Percentiles rank a stretch among this genome's conserved stretches.
Evolutionary conservation across 2,113 vertebrate genomes (phyloP).

Genomic region (Eulemur macaco): DNA sequence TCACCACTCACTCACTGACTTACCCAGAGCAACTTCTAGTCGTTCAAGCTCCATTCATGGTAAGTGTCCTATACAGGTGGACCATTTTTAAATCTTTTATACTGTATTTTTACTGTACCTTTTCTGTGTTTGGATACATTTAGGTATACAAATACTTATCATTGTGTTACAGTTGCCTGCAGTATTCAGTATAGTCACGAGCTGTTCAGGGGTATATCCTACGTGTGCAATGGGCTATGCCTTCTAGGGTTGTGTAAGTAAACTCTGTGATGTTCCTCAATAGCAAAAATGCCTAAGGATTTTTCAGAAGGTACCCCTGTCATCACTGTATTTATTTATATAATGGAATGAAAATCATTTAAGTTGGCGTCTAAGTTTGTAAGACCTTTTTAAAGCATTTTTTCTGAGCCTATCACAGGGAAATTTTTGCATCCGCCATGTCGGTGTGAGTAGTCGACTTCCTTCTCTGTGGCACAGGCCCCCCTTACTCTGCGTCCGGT

Average conservation of each 20-base stretch:
- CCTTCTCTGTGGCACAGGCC: not conserved
- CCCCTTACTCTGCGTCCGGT: not conserved
- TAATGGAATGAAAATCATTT: not conserved
- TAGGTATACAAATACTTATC: not conserved
- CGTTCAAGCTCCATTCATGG: not conserved
- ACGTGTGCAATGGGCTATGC: not conserved
- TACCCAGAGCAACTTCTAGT: not conserved
- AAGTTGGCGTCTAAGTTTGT: not conserved
- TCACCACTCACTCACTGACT: not conserved
- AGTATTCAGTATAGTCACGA: not conserved
- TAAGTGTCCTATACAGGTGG: not conserved
- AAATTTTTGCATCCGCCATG: not conserved
- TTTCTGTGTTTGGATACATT: not conserved
- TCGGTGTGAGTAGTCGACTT: not conserved
- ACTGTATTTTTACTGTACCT: not conserved
- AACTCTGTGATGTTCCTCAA: not conserved
- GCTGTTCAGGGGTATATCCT: not conserved
- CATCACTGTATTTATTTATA: not conserved
- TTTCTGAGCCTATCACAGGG: not conserved
- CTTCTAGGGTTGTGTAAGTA: not conserved
- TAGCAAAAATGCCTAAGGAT: not conserved
- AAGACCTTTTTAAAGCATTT: not conserved
- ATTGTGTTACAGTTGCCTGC: not conserved
- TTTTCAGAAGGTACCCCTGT: not conserved
- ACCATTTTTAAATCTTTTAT: not conserved